phyloP scores from a whole-genome alignment of 1,140 invertebrate species.

The Tetramorium simillimum region DNA sequence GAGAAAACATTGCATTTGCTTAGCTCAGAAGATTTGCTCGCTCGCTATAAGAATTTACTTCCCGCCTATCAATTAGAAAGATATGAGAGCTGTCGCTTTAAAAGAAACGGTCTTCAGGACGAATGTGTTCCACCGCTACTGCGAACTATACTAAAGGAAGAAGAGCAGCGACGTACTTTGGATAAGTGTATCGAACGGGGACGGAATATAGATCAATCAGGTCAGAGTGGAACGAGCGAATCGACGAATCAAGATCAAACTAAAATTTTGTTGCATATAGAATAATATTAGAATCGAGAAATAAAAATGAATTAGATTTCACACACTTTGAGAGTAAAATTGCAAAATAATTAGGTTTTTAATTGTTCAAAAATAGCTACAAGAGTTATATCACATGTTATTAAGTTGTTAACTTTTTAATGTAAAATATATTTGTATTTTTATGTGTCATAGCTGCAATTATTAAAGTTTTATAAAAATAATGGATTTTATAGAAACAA shows the following conservation, averaged over 20 bases:
- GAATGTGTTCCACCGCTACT: constrained; percentile 62
- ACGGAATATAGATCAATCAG: background rate
- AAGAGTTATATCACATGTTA: background rate
- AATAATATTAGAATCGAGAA: background rate
- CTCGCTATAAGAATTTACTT: constrained; percentile 57
- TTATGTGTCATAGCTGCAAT: background rate
- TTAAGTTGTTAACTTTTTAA: constrained; percentile 19
- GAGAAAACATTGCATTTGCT: background rate
- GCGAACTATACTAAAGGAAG: constrained; percentile 16
- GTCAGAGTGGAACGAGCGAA: background rate
- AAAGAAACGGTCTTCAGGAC: constrained; percentile 75
- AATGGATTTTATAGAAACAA: background rate
- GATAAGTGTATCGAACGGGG: background rate
- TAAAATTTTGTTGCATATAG: background rate
- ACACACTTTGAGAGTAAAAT: background rate
- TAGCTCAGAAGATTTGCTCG: constrained; percentile 23
- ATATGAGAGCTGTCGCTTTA: constrained; percentile 64
- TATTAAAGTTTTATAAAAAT: background rate
- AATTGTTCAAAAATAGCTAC: background rate
- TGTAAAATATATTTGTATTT: background rate
- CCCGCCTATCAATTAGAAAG: constrained; percentile 52
- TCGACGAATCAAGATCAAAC: background rate
- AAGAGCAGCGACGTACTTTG: background rate
- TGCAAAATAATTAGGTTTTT: background rate
- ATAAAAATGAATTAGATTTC: background rate